Conservation (phyloP, 1,140 invertebrate genomes). For the Aphaenogaster rudis region DNA sequence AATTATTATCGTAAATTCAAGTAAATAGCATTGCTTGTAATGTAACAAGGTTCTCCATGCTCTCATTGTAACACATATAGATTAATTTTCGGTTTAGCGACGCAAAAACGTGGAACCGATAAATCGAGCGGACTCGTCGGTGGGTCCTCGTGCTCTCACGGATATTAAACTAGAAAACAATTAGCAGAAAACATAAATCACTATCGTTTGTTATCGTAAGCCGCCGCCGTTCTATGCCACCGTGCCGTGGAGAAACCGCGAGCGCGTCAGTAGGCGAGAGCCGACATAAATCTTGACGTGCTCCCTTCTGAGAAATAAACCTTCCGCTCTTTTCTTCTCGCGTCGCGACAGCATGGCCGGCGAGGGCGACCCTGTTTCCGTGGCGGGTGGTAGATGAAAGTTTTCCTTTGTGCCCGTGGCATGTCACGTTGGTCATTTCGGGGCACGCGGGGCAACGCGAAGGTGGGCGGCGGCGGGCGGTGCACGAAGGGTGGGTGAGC, state of each 20-base stretch:
- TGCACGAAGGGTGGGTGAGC: not conserved
- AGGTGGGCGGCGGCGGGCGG: slow-evolving; percentile 15
- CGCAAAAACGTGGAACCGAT: slow-evolving; percentile 42
- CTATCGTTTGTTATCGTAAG: slow-evolving; percentile 56
- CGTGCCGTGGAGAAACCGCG: slow-evolving; percentile 66
- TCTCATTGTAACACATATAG: slow-evolving; percentile 8
- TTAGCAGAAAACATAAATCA: slow-evolving; percentile 66
- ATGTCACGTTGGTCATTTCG: slow-evolving; percentile 75
- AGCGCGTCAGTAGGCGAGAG: slow-evolving; percentile 71
- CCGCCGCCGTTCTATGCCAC: slow-evolving; percentile 7
- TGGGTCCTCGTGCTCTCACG: slow-evolving; percentile 14
- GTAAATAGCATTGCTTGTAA: not conserved
- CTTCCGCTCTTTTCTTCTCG: slow-evolving; percentile 73
- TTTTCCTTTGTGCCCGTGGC: slow-evolving; percentile 73
- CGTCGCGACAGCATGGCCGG: slow-evolving; percentile 67
- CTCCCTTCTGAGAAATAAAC: slow-evolving; percentile 75
- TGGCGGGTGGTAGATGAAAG: slow-evolving; percentile 77
- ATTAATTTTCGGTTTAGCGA: slow-evolving; percentile 54
- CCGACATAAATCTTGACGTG: slow-evolving; percentile 70
- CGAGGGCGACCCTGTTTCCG: slow-evolving; percentile 72
- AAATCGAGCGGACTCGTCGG: slow-evolving; percentile 29
- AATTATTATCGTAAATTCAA: not conserved
- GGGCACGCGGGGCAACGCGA: slow-evolving; percentile 29
- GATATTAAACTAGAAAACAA: slow-evolving; percentile 62
- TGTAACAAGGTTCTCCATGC: not conserved